These are phyloP conservation scores for Neoascia interrupta DNA, from an alignment of 2,888 invertebrate species.

Conservation along the genomic window DNA sequence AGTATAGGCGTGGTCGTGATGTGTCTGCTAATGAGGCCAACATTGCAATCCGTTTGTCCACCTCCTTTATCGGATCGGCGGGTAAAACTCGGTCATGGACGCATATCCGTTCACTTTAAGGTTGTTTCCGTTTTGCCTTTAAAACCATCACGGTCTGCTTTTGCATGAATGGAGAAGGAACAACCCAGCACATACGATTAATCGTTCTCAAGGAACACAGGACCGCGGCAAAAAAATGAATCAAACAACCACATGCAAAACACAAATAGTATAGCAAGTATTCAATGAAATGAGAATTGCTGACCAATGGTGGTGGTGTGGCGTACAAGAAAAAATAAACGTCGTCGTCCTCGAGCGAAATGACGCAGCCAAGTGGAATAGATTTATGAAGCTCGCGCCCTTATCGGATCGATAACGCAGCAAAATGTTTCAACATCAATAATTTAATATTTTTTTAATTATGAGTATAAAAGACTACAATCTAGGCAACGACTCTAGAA, in stretches of 20 bases:
- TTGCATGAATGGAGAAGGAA: slow-evolving; percentile 23
- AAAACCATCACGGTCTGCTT: slow-evolving; percentile 13
- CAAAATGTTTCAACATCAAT: slow-evolving; percentile 41
- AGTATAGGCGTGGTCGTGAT: slow-evolving; percentile 20
- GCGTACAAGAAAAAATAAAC: not conserved
- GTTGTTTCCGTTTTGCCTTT: slow-evolving; percentile 41
- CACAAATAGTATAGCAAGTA: slow-evolving; percentile 29
- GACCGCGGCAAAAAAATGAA: not conserved
- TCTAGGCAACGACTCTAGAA: slow-evolving; percentile 63
- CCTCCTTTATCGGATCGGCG: not conserved
- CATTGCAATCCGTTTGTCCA: slow-evolving; percentile 3
- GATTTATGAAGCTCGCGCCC: slow-evolving; percentile 8
- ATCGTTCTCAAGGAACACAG: slow-evolving; percentile 26
- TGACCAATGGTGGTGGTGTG: not conserved
- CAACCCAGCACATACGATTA: slow-evolving; percentile 45
- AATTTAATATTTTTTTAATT: slow-evolving; percentile 54
- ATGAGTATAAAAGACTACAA: slow-evolving; percentile 60
- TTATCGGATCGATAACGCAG: slow-evolving; percentile 25
- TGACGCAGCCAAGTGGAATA: slow-evolving; percentile 9
- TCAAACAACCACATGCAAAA: not conserved
- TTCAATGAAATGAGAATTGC: slow-evolving; percentile 20
- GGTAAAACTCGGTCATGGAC: slow-evolving; percentile 51
- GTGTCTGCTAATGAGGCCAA: slow-evolving; percentile 43
- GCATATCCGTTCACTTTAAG: slow-evolving; percentile 29
- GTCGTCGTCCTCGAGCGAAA: not conserved